phyloP scores from a whole-genome alignment of 2,888 invertebrate genomes.

The Hypena proboscidalis region DNA sequence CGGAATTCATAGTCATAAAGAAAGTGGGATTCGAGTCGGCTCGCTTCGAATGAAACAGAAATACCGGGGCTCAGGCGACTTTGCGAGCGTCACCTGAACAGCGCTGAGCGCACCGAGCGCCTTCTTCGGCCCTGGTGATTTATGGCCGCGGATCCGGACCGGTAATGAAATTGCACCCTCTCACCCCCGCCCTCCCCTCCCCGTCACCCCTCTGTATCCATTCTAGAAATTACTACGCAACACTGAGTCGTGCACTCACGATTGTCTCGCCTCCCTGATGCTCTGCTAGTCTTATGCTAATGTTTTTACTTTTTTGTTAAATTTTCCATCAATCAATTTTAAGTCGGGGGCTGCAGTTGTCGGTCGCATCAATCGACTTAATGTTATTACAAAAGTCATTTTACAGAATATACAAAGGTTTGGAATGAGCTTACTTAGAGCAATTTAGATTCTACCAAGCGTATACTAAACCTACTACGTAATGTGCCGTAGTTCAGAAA shows the following conservation, averaged over 20 bases:
- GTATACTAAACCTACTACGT: too few species aligned
- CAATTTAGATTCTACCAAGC: too few species aligned
- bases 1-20: slow-evolving; percentile 79
- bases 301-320: slow-evolving; percentile 57
- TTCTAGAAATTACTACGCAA: slow-evolving; percentile 85
- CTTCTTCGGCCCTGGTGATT: slow-evolving; percentile 86
- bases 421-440: too few species aligned
- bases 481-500: too few species aligned
- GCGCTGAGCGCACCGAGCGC: slow-evolving; percentile 65
- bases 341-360: slow-evolving; percentile 19
- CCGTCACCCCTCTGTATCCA: slow-evolving; percentile 64
- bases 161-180: slow-evolving; percentile 86
- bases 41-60: slow-evolving; percentile 73
- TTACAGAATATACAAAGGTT: too few species aligned
- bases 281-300: slow-evolving; percentile 64
- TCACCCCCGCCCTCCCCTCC: slow-evolving; percentile 63
- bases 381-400: background rate
- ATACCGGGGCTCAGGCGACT: slow-evolving; percentile 75
- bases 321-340: slow-evolving; percentile 57
- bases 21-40: slow-evolving; percentile 71
- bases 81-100: slow-evolving; percentile 85
- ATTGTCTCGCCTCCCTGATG: slow-evolving; percentile 54
- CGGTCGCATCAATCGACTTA: slow-evolving; percentile 12
- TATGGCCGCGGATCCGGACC: slow-evolving; percentile 84
- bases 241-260: slow-evolving; percentile 70